Percentiles rank a stretch among this genome's conserved stretches.
These are phyloP conservation scores for Rhabdophis nuchalis DNA, from an alignment of 2,797 vertebrate genomes.

Conservation along the genomic window DNA sequence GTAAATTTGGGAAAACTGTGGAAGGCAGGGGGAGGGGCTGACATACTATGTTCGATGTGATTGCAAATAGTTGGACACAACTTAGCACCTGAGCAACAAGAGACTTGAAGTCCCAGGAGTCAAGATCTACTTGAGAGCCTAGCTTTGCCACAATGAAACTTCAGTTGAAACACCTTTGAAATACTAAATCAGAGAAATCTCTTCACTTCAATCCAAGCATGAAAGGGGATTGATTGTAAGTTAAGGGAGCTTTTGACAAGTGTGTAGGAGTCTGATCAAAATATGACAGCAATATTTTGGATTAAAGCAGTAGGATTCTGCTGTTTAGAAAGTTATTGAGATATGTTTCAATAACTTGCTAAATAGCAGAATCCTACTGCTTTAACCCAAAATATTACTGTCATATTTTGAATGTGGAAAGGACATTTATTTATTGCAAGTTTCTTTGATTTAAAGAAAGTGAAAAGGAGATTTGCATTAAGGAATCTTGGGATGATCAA, in stretches of 20 bases:
- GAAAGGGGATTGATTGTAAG: neutral
- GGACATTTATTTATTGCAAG: neutral
- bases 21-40: neutral
- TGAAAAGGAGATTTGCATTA: neutral
- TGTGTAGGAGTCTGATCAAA: neutral
- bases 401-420: neutral
- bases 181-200: neutral
- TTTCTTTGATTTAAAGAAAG: neutral
- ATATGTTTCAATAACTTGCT: no score
- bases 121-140: neutral
- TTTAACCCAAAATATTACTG: no score
- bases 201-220: neutral
- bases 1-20: neutral
- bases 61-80: neutral
- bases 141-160: neutral
- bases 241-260: neutral
- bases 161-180: neutral
- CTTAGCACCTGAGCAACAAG: neutral
- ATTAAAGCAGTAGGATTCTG: neutral
- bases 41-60: neutral
- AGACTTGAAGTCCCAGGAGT: neutral
- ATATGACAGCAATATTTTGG: neutral
- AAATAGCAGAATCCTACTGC: no score
- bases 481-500: neutral
- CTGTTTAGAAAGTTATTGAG: neutral